phyloP scores from a whole-genome alignment of 2,888 invertebrate species.

The Onthophagus sagittarius region DNA sequence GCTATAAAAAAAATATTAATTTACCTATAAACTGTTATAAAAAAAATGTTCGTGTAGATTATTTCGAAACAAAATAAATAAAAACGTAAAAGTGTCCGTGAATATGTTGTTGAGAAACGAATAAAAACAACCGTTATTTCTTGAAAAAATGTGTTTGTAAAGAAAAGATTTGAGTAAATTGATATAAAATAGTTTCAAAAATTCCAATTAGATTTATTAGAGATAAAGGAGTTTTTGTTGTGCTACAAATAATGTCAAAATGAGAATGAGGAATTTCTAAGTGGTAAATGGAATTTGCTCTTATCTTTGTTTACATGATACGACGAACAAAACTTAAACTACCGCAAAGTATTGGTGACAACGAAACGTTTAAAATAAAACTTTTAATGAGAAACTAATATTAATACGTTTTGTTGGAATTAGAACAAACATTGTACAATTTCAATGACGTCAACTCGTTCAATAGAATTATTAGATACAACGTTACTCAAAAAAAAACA shows the following conservation, averaged over 20 bases:
- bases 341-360: neutral
- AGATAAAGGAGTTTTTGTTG: neutral
- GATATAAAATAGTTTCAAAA: too few species aligned
- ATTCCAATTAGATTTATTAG: too few species aligned
- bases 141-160: too few species aligned
- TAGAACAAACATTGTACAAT: neutral
- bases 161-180: too few species aligned
- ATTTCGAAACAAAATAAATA: too few species aligned
- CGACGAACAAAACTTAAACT: neutral
- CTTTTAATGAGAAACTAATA: neutral
- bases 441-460: neutral
- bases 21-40: too few species aligned
- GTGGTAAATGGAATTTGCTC: neutral
- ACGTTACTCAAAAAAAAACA: neutral
- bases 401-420: too few species aligned
- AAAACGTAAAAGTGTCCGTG: too few species aligned
- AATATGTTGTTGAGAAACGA: too few species aligned
- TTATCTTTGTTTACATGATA: neutral
- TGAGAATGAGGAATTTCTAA: neutral
- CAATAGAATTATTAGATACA: neutral
- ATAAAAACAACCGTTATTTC: too few species aligned
- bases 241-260: neutral
- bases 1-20: too few species aligned
- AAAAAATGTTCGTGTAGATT: too few species aligned
- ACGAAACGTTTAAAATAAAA: neutral